A percentile compares a stretch with the other conserved stretches of the same genome.
These are phyloP conservation scores for Parasteatoda lunata DNA, from an alignment of 2,888 invertebrate species.

Conservation along the genomic window DNA sequence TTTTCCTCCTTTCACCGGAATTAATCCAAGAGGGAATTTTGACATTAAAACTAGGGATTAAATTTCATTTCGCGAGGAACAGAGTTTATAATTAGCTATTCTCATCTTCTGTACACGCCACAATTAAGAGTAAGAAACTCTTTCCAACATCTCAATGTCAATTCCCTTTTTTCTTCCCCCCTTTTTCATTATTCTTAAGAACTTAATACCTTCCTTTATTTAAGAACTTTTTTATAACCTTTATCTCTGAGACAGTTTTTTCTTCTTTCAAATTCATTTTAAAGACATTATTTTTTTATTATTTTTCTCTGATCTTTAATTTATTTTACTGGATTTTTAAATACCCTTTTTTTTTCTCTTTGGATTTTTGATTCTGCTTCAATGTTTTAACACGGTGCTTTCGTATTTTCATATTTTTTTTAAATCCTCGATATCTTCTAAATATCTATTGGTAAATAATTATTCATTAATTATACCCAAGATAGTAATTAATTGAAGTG, in stretches of 20 bases:
- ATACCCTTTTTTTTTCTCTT: slow-evolving; percentile 3
- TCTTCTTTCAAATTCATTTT: slow-evolving; percentile 9
- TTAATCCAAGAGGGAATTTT: slow-evolving; percentile 61
- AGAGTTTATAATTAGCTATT: slow-evolving; percentile 63
- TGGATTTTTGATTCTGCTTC: slow-evolving; percentile 48
- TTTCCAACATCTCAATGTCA: slow-evolving; percentile 23
- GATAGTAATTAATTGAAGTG: slow-evolving; percentile 53
- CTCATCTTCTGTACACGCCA: slow-evolving; percentile 40
- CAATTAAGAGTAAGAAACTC: slow-evolving; percentile 42
- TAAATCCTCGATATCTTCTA: slow-evolving; percentile 28
- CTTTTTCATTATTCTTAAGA: slow-evolving; percentile 36
- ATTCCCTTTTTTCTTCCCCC: not conserved
- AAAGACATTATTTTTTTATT: slow-evolving; percentile 1
- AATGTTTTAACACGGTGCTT: slow-evolving; percentile 50
- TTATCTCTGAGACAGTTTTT: slow-evolving; percentile 4
- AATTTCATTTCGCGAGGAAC: slow-evolving; percentile 63
- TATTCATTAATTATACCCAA: slow-evolving; percentile 59
- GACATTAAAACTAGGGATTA: slow-evolving; percentile 67
- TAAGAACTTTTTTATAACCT: slow-evolving; percentile 5
- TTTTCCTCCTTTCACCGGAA: slow-evolving; percentile 48
- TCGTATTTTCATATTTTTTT: slow-evolving; percentile 31
- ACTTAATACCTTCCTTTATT: slow-evolving; percentile 23
- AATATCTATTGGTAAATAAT: slow-evolving; percentile 57
- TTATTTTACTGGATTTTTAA: slow-evolving; percentile 16
- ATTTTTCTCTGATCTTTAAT: slow-evolving; percentile 6